Percentiles rank a stretch among this genome's conserved stretches.
Evolutionary conservation across 2,888 invertebrate species (phyloP).

Genomic region (Diaphora mendica): DNA sequence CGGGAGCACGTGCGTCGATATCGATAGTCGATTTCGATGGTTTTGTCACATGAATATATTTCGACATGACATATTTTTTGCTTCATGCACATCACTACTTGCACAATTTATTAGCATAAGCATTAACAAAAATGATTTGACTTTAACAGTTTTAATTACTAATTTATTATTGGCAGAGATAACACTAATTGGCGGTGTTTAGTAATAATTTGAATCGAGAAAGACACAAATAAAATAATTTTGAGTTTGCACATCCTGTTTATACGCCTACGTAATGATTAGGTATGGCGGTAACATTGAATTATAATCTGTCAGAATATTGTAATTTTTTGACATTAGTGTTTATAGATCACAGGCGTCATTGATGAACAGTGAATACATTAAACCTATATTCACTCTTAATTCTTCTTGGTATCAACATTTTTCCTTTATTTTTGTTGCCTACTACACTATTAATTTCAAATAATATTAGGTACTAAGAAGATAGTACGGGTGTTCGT

Average conservation of each 20-base stretch:
- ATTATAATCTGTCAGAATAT: slow-evolving; percentile 39
- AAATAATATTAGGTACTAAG: neutral
- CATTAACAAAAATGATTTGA: slow-evolving; percentile 68
- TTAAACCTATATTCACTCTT: neutral
- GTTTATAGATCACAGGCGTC: slow-evolving; percentile 25
- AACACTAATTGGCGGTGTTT: slow-evolving; percentile 62
- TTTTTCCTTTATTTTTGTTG: neutral
- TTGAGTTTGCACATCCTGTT: slow-evolving; percentile 42
- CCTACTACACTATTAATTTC: neutral
- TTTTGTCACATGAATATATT: slow-evolving; percentile 39
- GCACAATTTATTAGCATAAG: slow-evolving; percentile 69
- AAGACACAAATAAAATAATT: slow-evolving; percentile 42
- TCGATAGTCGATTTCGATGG: slow-evolving; percentile 50
- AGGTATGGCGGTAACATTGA: slow-evolving; percentile 33
- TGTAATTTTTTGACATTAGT: slow-evolving; percentile 42
- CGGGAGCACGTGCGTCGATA: slow-evolving; percentile 64
- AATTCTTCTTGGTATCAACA: neutral
- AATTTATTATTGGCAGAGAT: slow-evolving; percentile 65
- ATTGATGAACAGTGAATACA: neutral
- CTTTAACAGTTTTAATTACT: slow-evolving; percentile 71
- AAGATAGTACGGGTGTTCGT: neutral
- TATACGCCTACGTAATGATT: slow-evolving; percentile 45
- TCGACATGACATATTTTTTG: slow-evolving; percentile 20
- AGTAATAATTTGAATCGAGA: slow-evolving; percentile 33
- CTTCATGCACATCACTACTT: slow-evolving; percentile 63